Conservation (phyloP, 2,888 invertebrate species). For the Scaptomyza flava region DNA sequence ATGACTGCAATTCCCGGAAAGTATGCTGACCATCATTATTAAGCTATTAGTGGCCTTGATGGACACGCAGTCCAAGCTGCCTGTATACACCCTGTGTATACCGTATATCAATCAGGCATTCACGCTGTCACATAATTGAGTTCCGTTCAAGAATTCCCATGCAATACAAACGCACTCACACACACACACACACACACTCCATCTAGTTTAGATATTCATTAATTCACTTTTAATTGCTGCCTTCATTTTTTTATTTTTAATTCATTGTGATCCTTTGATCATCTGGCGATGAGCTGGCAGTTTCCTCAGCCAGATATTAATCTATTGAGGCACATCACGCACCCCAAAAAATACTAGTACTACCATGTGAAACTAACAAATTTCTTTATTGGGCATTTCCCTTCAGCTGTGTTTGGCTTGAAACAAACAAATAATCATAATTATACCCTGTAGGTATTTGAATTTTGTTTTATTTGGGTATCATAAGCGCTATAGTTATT, state of each 20-base stretch:
- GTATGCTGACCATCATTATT: slow-evolving; percentile 69
- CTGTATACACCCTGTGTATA: background rate
- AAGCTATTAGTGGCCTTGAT: slow-evolving; percentile 71
- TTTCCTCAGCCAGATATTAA: slow-evolving; percentile 15
- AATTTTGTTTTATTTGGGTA: background rate
- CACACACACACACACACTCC: slow-evolving; percentile 40
- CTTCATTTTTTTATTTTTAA: background rate
- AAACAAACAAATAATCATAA: slow-evolving; percentile 41
- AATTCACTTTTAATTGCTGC: slow-evolving; percentile 76
- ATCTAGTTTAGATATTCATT: slow-evolving; percentile 40
- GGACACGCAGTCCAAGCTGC: slow-evolving; percentile 23
- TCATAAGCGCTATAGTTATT: background rate
- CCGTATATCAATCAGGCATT: slow-evolving; percentile 50
- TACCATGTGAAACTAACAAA: slow-evolving; percentile 48
- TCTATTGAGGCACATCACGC: slow-evolving; percentile 50
- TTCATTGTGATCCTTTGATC: slow-evolving; percentile 39
- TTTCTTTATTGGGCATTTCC: slow-evolving; percentile 56
- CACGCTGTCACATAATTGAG: slow-evolving; percentile 48
- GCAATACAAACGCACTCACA: slow-evolving; percentile 35
- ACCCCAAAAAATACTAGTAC: slow-evolving; percentile 13
- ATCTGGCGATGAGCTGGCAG: slow-evolving; percentile 51
- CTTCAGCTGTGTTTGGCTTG: slow-evolving; percentile 13
- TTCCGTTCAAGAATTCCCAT: slow-evolving; percentile 8
- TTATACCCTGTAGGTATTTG: slow-evolving; percentile 37
- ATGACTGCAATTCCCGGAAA: slow-evolving; percentile 53